Conservation (phyloP, 2,888 invertebrate species). For the Cotesia congregata region DNA sequence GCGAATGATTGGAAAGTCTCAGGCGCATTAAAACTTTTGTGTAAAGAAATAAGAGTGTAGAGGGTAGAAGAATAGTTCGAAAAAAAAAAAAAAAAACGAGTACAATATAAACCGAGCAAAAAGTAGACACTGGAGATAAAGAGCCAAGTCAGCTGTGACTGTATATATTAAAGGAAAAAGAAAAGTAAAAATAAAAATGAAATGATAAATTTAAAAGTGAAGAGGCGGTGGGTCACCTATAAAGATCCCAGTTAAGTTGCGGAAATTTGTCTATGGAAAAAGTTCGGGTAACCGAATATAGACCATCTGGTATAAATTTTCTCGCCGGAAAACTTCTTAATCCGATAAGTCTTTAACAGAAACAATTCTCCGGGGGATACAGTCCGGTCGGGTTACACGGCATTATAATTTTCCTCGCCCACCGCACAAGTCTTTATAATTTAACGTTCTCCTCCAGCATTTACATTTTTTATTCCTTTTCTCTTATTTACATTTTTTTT, state of each 20-base stretch:
- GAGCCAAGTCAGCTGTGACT: background rate
- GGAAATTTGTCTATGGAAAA: constrained; percentile 38
- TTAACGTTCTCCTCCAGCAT: background rate
- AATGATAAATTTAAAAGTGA: constrained; percentile 18
- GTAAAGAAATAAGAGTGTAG: constrained; percentile 6
- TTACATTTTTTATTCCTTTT: background rate
- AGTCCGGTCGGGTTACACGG: constrained; percentile 19
- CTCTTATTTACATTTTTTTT: background rate
- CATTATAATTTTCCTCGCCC: constrained; percentile 23
- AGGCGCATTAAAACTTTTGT: constrained; percentile 30
- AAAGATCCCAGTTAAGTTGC: background rate
- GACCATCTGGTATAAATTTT: constrained; percentile 37
- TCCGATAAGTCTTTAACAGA: constrained; percentile 41
- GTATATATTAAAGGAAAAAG: background rate
- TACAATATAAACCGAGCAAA: background rate
- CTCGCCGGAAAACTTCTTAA: constrained; percentile 36
- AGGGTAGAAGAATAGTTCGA: background rate
- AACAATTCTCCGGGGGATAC: constrained; percentile 37
- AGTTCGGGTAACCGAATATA: constrained; percentile 36
- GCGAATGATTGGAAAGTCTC: constrained; percentile 26
- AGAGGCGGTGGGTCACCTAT: background rate
- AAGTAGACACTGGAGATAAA: background rate
- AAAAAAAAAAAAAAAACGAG: background rate
- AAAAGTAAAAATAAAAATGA: background rate
- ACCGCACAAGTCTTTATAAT: background rate